These are phyloP conservation scores for Danio kyathit DNA, from an alignment of 2,797 vertebrate species.

Conservation along the genomic window DNA sequence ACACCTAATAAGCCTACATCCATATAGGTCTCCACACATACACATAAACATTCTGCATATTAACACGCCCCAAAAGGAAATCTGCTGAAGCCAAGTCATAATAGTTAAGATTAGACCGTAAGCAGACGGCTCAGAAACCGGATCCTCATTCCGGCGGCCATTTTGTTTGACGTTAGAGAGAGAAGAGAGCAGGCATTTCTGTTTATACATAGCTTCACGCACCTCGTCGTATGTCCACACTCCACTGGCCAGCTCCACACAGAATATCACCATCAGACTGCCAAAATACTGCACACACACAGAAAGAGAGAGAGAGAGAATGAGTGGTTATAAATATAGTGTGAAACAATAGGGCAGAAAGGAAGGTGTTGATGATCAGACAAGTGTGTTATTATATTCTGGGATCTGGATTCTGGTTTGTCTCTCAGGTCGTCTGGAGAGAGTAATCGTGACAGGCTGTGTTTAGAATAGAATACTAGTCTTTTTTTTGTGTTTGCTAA, in stretches of 20 bases:
- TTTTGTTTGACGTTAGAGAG: constrained; percentile 40
- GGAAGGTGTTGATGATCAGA: constrained; percentile 9
- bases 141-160: constrained; percentile 35
- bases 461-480: neutral
- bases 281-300: constrained; percentile 88
- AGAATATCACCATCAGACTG: constrained; percentile 96
- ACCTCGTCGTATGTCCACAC: constrained; percentile 95
- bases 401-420: constrained; percentile 16
- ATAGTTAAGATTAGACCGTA: constrained; percentile 46
- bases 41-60: neutral
- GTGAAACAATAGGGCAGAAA: constrained; percentile 26
- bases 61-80: constrained; percentile 43
- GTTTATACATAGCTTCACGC: constrained; percentile 70
- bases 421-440: constrained; percentile 2
- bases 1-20: no score
- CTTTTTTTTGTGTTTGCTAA: neutral
- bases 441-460: constrained; percentile 12
- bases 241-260: constrained; percentile 92
- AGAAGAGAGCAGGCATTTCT: constrained; percentile 58
- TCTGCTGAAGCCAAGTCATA: constrained; percentile 37
- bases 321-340: constrained; percentile 32
- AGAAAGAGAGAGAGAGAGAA: constrained; percentile 1
- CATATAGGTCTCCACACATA: neutral
- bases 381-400: neutral
- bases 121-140: constrained; percentile 27